Percentiles rank a stretch among this genome's conserved stretches.
These are phyloP conservation scores for Aphelenchoides fujianensis DNA, from an alignment of 1,140 invertebrate species.

Conservation along the genomic window DNA sequence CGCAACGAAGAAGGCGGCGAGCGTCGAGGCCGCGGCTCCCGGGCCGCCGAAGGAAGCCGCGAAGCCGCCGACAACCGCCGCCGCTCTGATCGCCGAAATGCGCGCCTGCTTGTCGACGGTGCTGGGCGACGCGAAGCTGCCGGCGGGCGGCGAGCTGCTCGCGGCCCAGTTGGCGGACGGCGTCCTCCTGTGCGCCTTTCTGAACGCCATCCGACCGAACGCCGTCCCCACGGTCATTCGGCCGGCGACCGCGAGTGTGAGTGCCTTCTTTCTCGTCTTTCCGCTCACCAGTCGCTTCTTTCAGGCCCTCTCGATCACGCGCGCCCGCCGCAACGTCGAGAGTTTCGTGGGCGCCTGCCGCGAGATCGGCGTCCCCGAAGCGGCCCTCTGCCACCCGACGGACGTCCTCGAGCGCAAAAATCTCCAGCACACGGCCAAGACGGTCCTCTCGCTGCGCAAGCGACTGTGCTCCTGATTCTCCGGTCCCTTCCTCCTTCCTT, in stretches of 20 bases:
- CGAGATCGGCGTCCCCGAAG: slow-evolving; percentile 16
- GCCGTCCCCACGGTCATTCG: slow-evolving; percentile 9
- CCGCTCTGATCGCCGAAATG: background rate
- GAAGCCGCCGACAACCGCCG: too few species aligned
- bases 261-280: background rate
- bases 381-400: background rate
- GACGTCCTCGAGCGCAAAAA: slow-evolving; percentile 22
- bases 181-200: slow-evolving; percentile 21
- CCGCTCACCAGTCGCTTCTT: background rate
- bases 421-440: slow-evolving; percentile 19
- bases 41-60: too few species aligned
- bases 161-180: slow-evolving; percentile 22
- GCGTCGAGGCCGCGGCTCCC: background rate
- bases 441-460: slow-evolving; percentile 9
- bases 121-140: background rate
- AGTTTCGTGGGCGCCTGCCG: slow-evolving; percentile 18
- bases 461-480: background rate
- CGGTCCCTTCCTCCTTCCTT: too few species aligned
- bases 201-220: slow-evolving; percentile 12
- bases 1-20: background rate
- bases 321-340: slow-evolving; percentile 23
- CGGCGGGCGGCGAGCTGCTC: background rate
- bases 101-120: background rate
- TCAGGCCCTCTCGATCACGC: background rate
- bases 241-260: background rate